Evolutionary conservation across 2,797 vertebrate species (phyloP).

Genomic region (Lateolabrax maculatus): DNA sequence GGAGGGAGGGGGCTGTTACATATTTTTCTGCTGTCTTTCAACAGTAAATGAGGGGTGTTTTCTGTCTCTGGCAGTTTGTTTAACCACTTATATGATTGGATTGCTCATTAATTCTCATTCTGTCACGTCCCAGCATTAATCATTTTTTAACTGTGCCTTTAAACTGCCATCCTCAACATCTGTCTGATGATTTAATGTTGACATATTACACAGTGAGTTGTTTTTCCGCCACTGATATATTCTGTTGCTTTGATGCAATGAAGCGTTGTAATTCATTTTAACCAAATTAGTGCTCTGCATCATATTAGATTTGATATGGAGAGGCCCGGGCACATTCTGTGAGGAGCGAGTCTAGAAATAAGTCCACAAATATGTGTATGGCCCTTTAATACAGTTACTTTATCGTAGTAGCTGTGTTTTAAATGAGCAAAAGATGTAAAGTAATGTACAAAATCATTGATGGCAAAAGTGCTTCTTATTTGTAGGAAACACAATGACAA

Average conservation of each 20-base stretch:
- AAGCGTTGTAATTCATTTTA: constrained; percentile 64
- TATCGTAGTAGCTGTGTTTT: neutral
- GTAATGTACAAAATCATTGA: neutral
- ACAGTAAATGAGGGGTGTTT: constrained; percentile 64
- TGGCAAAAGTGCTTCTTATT: constrained; percentile 1
- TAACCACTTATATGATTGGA: constrained; percentile 77
- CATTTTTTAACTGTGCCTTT: constrained; percentile 62
- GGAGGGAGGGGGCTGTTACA: constrained; percentile 48
- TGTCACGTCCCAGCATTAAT: constrained; percentile 73
- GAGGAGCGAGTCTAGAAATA: constrained; percentile 17
- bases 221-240: constrained; percentile 69
- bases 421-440: constrained; percentile 8
- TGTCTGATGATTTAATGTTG: constrained; percentile 73
- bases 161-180: constrained; percentile 69
- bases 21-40: constrained; percentile 69
- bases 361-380: constrained; percentile 11
- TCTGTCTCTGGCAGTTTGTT: constrained; percentile 67
- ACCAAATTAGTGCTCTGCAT: constrained; percentile 56
- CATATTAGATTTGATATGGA: constrained; percentile 61
- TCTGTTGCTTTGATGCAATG: constrained; percentile 64
- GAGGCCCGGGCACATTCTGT: constrained; percentile 27
- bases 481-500: constrained; percentile 12
- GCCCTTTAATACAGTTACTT: neutral
- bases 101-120: constrained; percentile 70
- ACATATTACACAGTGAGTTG: constrained; percentile 70